Percentiles rank a stretch among this genome's conserved stretches.
Evolutionary conservation across 2,113 vertebrate species (phyloP).

Genomic region (Scomber scombrus): DNA sequence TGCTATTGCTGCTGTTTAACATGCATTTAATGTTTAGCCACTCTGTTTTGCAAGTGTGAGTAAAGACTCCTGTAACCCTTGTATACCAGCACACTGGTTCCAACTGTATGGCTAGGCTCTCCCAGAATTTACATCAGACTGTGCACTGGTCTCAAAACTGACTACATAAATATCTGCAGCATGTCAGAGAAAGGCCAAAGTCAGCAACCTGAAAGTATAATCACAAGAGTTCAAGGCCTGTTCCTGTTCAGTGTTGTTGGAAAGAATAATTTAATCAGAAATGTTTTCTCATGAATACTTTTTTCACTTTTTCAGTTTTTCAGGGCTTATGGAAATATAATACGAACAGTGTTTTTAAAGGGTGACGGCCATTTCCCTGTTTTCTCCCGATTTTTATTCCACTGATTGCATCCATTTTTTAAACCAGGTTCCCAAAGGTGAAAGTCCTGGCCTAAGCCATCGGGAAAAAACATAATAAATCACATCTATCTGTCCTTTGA

Average conservation of each 20-base stretch:
- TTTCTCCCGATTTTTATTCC: conserved; percentile 15
- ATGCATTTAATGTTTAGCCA: conserved; percentile 53
- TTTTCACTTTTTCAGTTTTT: conserved; percentile 29
- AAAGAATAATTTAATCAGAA: conserved; percentile 51
- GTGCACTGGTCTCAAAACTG: conserved; percentile 50
- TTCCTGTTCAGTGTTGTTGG: conserved; percentile 43
- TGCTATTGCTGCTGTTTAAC: conserved; percentile 73
- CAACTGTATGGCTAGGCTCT: conserved; percentile 49
- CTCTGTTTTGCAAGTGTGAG: conserved; percentile 29
- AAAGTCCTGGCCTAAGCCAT: conserved; percentile 12
- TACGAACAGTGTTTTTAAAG: conserved; percentile 35
- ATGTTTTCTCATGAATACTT: conserved; percentile 11
- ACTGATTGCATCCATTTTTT: conserved; percentile 17
- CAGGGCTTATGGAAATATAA: conserved; percentile 45
- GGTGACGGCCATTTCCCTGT: conserved; percentile 7
- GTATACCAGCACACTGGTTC: conserved; percentile 43
- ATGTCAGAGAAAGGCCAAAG: conserved; percentile 26
- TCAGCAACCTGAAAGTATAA: conserved; percentile 37
- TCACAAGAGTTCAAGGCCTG: conserved; percentile 21
- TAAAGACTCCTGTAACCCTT: conserved; percentile 10
- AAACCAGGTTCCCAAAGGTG: conserved; percentile 14
- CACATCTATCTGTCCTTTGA: conserved; percentile 10
- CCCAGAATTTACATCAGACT: conserved; percentile 40
- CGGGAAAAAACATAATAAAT: conserved; percentile 13
- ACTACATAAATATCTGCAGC: conserved; percentile 55